Percentiles rank a stretch among this genome's conserved stretches.
Conservation (phyloP, 2,888 invertebrate species). For the Nezara viridula region DNA sequence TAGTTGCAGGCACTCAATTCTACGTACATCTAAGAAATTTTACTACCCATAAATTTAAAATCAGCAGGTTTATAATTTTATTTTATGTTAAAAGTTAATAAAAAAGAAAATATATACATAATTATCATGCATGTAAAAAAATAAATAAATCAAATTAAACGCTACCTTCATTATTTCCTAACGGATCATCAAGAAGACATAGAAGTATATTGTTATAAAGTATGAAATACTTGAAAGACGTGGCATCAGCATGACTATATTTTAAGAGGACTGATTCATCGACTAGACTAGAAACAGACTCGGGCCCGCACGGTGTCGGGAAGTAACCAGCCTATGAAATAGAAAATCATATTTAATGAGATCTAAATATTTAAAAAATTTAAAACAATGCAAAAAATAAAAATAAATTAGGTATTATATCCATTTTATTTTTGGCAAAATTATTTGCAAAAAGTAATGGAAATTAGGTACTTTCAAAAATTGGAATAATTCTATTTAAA, state of each 20-base stretch:
- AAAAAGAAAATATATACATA: not conserved
- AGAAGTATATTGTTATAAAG: slow-evolving; percentile 91
- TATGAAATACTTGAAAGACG: slow-evolving; percentile 80
- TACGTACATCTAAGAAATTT: no score
- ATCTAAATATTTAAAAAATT: not conserved
- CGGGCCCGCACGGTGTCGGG: slow-evolving; percentile 86
- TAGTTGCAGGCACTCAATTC: no score
- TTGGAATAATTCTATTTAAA: no score
- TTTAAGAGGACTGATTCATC: slow-evolving; percentile 88
- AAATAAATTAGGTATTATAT: no score
- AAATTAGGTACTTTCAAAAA: no score
- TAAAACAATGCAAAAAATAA: not conserved
- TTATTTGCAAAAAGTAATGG: no score
- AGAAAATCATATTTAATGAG: not conserved
- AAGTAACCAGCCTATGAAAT: slow-evolving; percentile 81
- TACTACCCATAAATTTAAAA: no score
- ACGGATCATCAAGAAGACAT: slow-evolving; percentile 90
- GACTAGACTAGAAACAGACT: slow-evolving; percentile 86
- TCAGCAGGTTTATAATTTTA: no score
- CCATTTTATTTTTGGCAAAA: no score
- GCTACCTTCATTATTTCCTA: slow-evolving; percentile 84
- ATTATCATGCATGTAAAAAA: not conserved
- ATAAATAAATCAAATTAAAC: not conserved
- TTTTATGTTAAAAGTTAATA: not conserved
- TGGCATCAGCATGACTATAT: slow-evolving; percentile 77